A percentile compares a stretch with the other conserved stretches of the same genome.
Evolutionary conservation across 2,888 invertebrate species (phyloP).

Genomic region (Heteromyza rotundicornis): DNA sequence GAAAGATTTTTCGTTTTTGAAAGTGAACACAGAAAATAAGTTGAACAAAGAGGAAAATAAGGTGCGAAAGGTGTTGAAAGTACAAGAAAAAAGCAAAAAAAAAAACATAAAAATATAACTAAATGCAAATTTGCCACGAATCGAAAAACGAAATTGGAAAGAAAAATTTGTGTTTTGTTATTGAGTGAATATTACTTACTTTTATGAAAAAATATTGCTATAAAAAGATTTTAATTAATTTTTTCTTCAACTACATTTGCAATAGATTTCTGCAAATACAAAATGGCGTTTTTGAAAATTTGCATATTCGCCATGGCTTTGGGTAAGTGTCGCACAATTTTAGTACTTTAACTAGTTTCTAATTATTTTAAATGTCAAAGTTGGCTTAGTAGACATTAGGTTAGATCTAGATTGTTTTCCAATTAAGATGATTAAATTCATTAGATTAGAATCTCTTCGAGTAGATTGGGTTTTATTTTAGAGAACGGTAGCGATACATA

Average conservation of each 20-base stretch:
- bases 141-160: conserved; percentile 15
- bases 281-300: conserved; percentile 52
- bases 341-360: too few relatives aligned
- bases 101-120: conserved; percentile 6
- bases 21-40: conserved; percentile 1
- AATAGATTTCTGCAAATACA: conserved; percentile 24
- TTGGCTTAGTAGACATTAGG: too few relatives aligned
- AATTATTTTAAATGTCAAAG: too few relatives aligned
- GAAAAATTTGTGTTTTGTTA: background rate
- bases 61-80: background rate
- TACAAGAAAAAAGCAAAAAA: background rate
- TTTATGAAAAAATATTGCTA: too few relatives aligned
- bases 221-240: too few relatives aligned
- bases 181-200: too few relatives aligned
- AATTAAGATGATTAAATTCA: too few relatives aligned
- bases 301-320: conserved; percentile 51
- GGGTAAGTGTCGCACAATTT: conserved; percentile 55
- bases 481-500: too few relatives aligned
- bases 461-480: too few relatives aligned
- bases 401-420: too few relatives aligned
- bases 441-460: too few relatives aligned
- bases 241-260: too few relatives aligned
- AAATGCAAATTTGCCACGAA: conserved; percentile 22
- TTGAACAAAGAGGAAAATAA: conserved; percentile 24
- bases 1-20: background rate